These are phyloP conservation scores for Miniopterus natalensis DNA, from an alignment of 2,113 vertebrate genomes.

Conservation along the genomic window DNA sequence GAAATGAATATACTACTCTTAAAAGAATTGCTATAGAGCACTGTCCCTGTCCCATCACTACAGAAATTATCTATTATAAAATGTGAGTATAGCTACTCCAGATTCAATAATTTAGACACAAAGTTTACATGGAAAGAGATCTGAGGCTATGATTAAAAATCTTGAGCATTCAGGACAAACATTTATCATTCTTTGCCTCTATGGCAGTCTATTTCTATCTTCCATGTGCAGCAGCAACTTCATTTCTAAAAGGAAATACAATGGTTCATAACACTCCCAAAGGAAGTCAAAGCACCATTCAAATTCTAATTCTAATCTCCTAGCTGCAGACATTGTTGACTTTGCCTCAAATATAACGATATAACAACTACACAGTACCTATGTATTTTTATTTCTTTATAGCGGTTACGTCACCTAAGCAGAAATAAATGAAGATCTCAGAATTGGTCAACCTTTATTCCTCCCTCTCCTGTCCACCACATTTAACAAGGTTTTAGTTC, in stretches of 20 bases:
- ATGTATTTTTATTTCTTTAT: neutral
- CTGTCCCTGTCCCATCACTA: neutral
- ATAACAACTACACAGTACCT: neutral
- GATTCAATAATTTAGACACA: neutral
- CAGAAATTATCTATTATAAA: neutral
- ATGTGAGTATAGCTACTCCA: neutral
- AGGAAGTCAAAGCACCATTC: neutral
- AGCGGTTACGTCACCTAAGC: neutral
- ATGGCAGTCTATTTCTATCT: neutral
- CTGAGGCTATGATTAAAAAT: neutral
- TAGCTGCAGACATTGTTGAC: neutral
- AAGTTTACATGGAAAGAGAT: neutral
- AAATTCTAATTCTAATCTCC: constrained; percentile 43
- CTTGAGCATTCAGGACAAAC: neutral
- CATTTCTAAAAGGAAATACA: neutral
- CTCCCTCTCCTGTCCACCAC: neutral
- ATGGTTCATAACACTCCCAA: neutral
- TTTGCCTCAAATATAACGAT: neutral
- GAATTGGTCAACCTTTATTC: neutral
- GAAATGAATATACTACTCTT: neutral
- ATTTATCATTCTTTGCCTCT: neutral
- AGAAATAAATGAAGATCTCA: neutral
- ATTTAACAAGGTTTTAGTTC: neutral
- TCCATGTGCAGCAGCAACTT: neutral
- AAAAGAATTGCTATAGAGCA: neutral